phyloP scores from a whole-genome alignment of 2,888 invertebrate genomes.

The Rhingia rostrata region DNA sequence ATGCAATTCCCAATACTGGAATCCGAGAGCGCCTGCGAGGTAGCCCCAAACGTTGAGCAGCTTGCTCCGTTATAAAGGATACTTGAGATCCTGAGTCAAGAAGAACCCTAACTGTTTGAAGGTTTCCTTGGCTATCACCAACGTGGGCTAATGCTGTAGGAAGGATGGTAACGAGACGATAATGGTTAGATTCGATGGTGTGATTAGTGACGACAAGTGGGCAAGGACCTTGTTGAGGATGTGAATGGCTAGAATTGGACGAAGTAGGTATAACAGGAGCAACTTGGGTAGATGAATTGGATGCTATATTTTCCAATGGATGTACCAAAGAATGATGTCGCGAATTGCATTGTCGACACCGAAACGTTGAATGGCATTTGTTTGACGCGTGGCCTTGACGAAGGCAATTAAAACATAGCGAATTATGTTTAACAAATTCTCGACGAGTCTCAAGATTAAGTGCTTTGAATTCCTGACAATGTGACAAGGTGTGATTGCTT shows the following conservation, averaged over 20 bases:
- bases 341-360: slow-evolving; percentile 13
- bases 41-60: slow-evolving; percentile 5
- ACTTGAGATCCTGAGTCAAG: neutral
- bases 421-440: slow-evolving; percentile 6
- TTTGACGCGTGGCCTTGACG: slow-evolving; percentile 6
- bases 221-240: neutral
- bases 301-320: neutral
- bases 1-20: neutral
- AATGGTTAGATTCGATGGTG: too few relatives aligned
- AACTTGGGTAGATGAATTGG: neutral
- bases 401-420: slow-evolving; percentile 35
- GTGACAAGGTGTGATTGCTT: slow-evolving; percentile 8
- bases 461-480: slow-evolving; percentile 30
- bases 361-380: slow-evolving; percentile 3
- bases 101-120: neutral
- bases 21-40: slow-evolving; percentile 1
- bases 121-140: neutral
- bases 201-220: too few relatives aligned
- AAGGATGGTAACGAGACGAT: neutral
- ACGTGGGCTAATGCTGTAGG: neutral
- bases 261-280: neutral
- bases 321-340: slow-evolving; percentile 30
- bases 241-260: too few relatives aligned
- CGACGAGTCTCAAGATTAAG: slow-evolving; percentile 23
- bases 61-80: slow-evolving; percentile 1